Evolutionary conservation across 1,140 invertebrate species (phyloP).

Genomic region (Drosophila sulfurigaster): DNA sequence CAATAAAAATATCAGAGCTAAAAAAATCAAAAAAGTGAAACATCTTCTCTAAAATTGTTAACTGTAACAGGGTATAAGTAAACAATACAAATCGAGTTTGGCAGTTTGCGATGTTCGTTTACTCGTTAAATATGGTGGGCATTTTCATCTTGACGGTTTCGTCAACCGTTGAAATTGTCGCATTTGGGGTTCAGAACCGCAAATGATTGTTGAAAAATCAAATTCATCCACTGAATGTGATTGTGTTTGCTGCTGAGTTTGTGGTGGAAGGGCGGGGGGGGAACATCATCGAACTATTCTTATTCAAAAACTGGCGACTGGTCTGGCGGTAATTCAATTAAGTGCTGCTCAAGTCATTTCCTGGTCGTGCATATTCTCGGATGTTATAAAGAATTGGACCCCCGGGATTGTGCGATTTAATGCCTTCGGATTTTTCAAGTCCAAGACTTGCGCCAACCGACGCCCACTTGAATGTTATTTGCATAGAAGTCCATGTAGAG

Average conservation of each 20-base stretch:
- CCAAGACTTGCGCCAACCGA: slow-evolving; percentile 1
- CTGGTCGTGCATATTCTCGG: slow-evolving; percentile 6
- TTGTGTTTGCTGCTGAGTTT: slow-evolving; percentile 9
- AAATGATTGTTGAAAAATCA: slow-evolving; percentile 15
- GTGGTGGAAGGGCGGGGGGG: not conserved
- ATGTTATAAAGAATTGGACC: slow-evolving; percentile 1
- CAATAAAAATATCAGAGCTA: too few relatives aligned
- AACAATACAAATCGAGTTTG: slow-evolving; percentile 6
- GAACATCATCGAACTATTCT: slow-evolving; percentile 19
- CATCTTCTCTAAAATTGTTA: too few relatives aligned
- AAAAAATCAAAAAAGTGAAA: too few relatives aligned
- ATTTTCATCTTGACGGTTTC: slow-evolving; percentile 11
- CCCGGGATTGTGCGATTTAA: slow-evolving; percentile 8
- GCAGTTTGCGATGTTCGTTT: not conserved
- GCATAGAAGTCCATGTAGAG: not conserved
- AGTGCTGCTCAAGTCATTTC: slow-evolving; percentile 11
- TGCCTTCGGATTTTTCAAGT: slow-evolving; percentile 6
- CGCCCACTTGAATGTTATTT: slow-evolving; percentile 1
- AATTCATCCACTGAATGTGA: slow-evolving; percentile 18
- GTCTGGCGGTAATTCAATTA: slow-evolving; percentile 20
- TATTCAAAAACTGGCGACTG: slow-evolving; percentile 10
- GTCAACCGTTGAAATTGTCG: slow-evolving; percentile 3
- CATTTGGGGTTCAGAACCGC: slow-evolving; percentile 14
- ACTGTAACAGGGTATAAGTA: not conserved
- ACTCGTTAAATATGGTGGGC: not conserved